Base-by-base conservation (phyloP, 2,888 invertebrate species). In the Polietes domitor region DNA sequence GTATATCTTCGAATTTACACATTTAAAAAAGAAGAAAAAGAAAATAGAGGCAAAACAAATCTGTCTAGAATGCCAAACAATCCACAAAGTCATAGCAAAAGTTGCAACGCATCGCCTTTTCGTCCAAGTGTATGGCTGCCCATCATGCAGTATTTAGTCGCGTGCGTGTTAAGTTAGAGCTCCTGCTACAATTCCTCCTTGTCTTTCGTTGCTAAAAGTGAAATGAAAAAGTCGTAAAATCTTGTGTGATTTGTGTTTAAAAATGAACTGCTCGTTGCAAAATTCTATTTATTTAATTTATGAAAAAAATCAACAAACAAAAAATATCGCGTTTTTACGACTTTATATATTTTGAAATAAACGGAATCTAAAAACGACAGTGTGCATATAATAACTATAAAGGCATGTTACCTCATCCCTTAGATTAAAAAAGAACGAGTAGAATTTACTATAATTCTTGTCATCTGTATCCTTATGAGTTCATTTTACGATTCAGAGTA, bases 401-500 rank as follows among this genome's bases (percentile, higher is more conserved):
- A 37, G 37, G 9, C 7, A n/a, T n/a, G n/a, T n/a, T n/a, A n/a
- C n/a, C n/a, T n/a, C n/a, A 24, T 68, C 37, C 41, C 0, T 24
- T 43, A 75, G 24, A 73, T 55, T 53, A n/a, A n/a, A n/a, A n/a
- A n/a, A n/a, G n/a, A n/a, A n/a, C n/a, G n/a, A n/a, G n/a, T n/a
- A n/a, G n/a, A n/a, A n/a, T n/a, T n/a, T n/a, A n/a, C n/a, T n/a
- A n/a, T n/a, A n/a, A n/a, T 55, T 73, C 47, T 72, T 75, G 58
- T 43, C 37, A 53, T 17, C n/a, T 53, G 82, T 75, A 80, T 86
- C 87, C 89, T 87, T 88, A 90, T 90, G 90, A 90, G 91, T 88
- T 89, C 88, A 86, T 90, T 88, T 88, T 90, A 90, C 87, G 90
- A 90, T 88, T 86, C 90, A 80, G 91, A 91, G 90, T 90, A 90